Conservation (phyloP, 2,797 vertebrate genomes). For the Hemibagrus guttatus region DNA sequence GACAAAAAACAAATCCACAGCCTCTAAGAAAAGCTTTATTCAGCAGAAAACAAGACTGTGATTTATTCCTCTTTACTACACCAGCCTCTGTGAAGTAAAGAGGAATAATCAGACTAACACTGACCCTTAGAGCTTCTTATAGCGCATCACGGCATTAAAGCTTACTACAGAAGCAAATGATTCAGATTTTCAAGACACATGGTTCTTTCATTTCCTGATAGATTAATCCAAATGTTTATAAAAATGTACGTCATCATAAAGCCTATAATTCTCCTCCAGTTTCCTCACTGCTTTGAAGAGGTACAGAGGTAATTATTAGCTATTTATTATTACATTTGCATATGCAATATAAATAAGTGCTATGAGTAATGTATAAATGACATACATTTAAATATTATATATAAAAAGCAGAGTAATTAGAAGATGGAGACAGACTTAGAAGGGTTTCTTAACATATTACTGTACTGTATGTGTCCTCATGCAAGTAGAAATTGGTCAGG, state of each 20-base stretch:
- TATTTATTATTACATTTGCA: not conserved
- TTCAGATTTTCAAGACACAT: not conserved
- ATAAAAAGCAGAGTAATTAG: not conserved
- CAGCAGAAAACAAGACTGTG: constrained; percentile 37
- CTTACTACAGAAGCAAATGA: not conserved
- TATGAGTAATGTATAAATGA: not conserved
- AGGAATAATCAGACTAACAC: constrained; percentile 7
- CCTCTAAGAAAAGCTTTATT: not conserved
- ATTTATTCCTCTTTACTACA: constrained; percentile 25
- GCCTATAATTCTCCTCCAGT: not conserved
- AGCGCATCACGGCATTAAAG: not conserved
- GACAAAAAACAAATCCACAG: not conserved
- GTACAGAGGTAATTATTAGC: not conserved
- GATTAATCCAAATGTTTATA: not conserved
- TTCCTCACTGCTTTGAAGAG: not conserved
- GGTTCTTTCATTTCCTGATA: not conserved
- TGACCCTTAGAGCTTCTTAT: not conserved
- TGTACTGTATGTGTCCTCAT: not conserved
- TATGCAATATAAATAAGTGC: not conserved
- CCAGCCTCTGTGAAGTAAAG: constrained; percentile 7
- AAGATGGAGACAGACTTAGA: not conserved
- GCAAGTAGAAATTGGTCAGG: not conserved
- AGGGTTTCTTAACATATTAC: not conserved
- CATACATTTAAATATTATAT: not conserved
- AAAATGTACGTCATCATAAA: not conserved